Evolutionary conservation across 2,113 vertebrate species (phyloP).

Genomic region (Athene noctua): DNA sequence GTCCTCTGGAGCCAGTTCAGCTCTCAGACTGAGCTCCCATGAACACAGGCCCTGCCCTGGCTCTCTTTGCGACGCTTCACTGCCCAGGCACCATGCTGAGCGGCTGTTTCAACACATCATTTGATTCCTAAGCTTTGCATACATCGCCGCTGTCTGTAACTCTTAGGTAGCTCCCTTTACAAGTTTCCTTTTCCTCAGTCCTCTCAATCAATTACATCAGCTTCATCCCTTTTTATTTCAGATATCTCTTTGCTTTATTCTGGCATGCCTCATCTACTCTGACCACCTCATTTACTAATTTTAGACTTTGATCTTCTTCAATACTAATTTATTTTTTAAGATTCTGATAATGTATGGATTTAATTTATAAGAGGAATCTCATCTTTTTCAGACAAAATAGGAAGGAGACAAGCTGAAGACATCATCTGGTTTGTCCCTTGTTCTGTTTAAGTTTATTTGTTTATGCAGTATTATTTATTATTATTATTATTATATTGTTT

Average conservation of each 20-base stretch:
- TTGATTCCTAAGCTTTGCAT: neutral
- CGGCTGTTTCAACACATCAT: neutral
- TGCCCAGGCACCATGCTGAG: neutral
- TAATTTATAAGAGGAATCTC: neutral
- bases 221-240: neutral
- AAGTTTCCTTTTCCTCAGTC: neutral
- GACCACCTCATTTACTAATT: neutral
- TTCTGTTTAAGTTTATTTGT: neutral
- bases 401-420: neutral
- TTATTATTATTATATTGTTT: too few relatives aligned
- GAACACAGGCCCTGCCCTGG: neutral
- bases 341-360: neutral
- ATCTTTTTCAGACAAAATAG: neutral
- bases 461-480: neutral
- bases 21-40: neutral
- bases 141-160: neutral
- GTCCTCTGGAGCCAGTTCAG: neutral
- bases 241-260: neutral
- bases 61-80: rapidly evolving
- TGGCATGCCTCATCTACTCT: neutral
- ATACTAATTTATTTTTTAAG: neutral
- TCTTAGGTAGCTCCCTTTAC: neutral
- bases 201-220: neutral
- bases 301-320: neutral
- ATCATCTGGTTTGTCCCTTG: neutral